Evolutionary conservation across 2,797 vertebrate genomes (phyloP).

Genomic region (Phyllotis vaccarum): DNA sequence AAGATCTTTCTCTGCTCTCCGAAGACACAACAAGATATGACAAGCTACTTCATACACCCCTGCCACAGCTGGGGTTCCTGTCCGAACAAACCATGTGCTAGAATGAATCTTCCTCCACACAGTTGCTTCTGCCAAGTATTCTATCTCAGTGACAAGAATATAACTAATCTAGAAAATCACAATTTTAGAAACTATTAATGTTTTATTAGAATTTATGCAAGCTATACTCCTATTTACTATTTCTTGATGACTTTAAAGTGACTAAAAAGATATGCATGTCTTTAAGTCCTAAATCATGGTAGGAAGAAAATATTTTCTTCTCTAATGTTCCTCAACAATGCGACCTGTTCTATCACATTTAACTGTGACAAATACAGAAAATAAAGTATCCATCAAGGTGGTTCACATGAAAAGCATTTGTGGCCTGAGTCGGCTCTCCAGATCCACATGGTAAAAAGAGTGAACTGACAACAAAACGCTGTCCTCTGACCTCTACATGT

Average conservation of each 20-base stretch:
- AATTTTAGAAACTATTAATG: neutral
- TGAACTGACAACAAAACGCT: neutral
- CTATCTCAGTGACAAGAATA: neutral
- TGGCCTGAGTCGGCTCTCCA: neutral
- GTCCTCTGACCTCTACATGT: neutral
- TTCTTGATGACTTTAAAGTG: neutral
- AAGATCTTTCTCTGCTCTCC: neutral
- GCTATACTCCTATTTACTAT: neutral
- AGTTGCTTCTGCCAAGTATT: neutral
- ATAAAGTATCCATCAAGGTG: neutral
- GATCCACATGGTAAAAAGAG: neutral
- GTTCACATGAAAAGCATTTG: neutral
- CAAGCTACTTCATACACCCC: neutral
- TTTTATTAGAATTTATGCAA: neutral
- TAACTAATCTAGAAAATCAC: neutral
- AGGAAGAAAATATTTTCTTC: neutral
- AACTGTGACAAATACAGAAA: neutral
- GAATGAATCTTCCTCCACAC: neutral
- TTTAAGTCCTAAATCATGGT: neutral
- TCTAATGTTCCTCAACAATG: neutral
- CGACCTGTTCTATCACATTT: no score
- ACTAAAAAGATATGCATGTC: accelerated
- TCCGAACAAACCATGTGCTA: neutral
- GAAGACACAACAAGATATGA: neutral
- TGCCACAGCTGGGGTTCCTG: neutral